These are phyloP conservation scores for Lophotis ruficrista DNA, from an alignment of 2,113 vertebrate genomes.

Conservation along the genomic window DNA sequence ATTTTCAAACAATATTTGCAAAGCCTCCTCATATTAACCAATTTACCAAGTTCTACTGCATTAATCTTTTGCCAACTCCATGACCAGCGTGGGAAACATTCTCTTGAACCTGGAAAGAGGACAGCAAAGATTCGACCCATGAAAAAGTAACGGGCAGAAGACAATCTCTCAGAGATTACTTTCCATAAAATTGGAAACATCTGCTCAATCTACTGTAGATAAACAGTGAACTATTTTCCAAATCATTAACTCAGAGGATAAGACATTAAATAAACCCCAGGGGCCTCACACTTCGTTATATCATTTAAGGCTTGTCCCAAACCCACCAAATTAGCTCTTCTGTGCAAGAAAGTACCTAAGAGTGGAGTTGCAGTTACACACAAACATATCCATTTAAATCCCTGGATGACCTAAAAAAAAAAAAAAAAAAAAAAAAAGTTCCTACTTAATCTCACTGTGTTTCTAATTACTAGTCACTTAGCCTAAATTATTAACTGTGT, in stretches of 20 bases:
- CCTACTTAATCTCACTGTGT: slow-evolving; percentile 65
- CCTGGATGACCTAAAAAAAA: slow-evolving; percentile 23
- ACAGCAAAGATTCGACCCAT: slow-evolving; percentile 46
- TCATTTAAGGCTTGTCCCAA: slow-evolving; percentile 66
- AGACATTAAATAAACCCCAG: slow-evolving; percentile 77
- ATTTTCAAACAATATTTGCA: neutral
- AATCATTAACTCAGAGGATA: slow-evolving; percentile 80
- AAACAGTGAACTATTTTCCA: slow-evolving; percentile 82
- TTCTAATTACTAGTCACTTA: slow-evolving; percentile 80
- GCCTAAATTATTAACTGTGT: slow-evolving; percentile 80
- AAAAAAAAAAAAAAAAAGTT: neutral
- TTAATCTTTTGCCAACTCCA: neutral
- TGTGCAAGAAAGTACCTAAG: slow-evolving; percentile 24
- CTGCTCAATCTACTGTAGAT: slow-evolving; percentile 81
- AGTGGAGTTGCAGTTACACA: neutral
- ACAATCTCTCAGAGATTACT: slow-evolving; percentile 73
- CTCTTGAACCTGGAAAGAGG: neutral
- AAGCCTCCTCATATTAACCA: neutral
- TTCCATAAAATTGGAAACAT: slow-evolving; percentile 80
- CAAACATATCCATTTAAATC: slow-evolving; percentile 17
- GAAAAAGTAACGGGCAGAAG: slow-evolving; percentile 69
- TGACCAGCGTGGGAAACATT: neutral
- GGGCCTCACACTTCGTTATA: slow-evolving; percentile 69
- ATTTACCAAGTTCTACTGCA: neutral
- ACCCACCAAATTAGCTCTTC: slow-evolving; percentile 63